Base-by-base conservation (phyloP, 2,113 vertebrate genomes). In the Brachyistius frenatus region DNA sequence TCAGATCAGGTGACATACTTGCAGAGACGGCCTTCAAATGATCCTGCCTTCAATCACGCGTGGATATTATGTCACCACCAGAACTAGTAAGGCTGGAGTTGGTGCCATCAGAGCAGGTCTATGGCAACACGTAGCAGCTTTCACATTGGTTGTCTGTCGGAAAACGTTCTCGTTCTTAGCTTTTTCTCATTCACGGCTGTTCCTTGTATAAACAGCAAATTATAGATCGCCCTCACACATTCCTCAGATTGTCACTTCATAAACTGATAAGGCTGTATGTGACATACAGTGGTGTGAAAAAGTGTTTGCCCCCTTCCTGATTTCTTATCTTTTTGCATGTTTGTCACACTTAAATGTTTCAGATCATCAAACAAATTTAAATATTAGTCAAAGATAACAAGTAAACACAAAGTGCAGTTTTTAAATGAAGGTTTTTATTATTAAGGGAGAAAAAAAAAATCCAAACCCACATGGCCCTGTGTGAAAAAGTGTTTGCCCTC, bases 221-320 rank as follows among this genome's bases (percentile, higher is more conserved):
- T 54, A 50, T 41, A 36, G 71, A 13, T 70, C 39, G 23, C 60
- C n/a, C 13, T 52, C 35, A n/a, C 35, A 37, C 39, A 56, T 70
- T 58, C 47, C 39, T 69, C 49, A 39, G 13, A 44, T 15, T 52
- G 49, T 52, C 15, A 41, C 39, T 5, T 8, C n/a, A 46, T 36
- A 2, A 4, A 30, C 50, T 84, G 55, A 76, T 47, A 32, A 37
- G 47, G 9, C 9, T 52, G 41, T 54, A 47, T 75, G 47, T 79
- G 52, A 73, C 30, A 66, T 61, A 23, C 23, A 23, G 23, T 23
- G 23, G 23, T 23, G 23, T 23, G 23, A 23, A 23, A 23, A 23
- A 23, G 23, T 23, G 23, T 23, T 23, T 23, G 23, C 23, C 23
- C 23, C 23, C 23, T 23, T 23, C 23, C 23, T 23, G 23, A 23